These are phyloP conservation scores for Psittacara wagleri DNA, from an alignment of 2,113 vertebrate species.

Conservation along the genomic window DNA sequence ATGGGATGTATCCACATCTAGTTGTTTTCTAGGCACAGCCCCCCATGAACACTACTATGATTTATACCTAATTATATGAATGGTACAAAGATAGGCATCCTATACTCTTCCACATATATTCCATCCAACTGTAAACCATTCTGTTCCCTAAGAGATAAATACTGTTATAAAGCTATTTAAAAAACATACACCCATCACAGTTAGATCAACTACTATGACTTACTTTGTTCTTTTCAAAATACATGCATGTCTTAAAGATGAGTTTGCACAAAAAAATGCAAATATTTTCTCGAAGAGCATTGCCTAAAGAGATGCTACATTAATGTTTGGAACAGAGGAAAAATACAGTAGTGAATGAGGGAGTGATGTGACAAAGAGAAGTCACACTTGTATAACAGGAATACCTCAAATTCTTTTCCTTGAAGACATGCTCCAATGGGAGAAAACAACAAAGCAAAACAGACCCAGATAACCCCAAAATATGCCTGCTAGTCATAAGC, in stretches of 20 bases:
- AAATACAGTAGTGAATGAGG: neutral
- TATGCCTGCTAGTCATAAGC: neutral
- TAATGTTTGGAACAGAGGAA: neutral
- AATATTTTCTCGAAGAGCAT: neutral
- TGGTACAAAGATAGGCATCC: neutral
- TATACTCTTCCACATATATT: neutral
- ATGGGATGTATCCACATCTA: neutral
- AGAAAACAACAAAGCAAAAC: neutral
- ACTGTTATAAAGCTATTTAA: neutral
- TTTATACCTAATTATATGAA: neutral
- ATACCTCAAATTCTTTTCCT: neutral
- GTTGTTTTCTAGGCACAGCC: neutral
- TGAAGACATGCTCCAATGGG: neutral
- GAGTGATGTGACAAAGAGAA: neutral
- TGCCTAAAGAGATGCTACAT: neutral
- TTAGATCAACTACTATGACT: neutral
- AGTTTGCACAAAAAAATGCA: accelerated
- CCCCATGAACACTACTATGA: neutral
- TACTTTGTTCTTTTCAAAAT: neutral
- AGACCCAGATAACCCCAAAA: neutral
- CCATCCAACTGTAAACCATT: neutral
- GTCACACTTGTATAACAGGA: neutral
- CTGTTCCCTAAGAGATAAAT: neutral
- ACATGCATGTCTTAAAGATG: neutral
- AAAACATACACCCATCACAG: neutral